Conservation (phyloP, 2,797 vertebrate species). For the Phoxinus dragarum region DNA sequence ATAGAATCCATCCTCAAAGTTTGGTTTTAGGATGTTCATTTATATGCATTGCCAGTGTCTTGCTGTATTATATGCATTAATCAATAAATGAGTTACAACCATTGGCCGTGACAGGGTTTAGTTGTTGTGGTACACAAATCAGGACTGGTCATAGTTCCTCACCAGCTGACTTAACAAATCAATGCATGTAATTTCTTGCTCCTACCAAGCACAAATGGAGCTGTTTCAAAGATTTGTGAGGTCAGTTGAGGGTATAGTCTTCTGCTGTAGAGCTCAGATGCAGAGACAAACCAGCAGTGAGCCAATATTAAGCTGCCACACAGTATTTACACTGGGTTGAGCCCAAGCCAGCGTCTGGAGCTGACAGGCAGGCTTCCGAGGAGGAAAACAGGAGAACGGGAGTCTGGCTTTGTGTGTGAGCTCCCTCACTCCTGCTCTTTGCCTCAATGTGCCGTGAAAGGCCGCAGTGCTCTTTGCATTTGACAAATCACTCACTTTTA, state of each 20-base stretch:
- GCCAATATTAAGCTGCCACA: slow-evolving; percentile 36
- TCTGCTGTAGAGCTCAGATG: slow-evolving; percentile 28
- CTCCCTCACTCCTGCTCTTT: slow-evolving; percentile 38
- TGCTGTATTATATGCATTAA: not conserved
- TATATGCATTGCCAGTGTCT: not conserved
- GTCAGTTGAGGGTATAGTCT: slow-evolving; percentile 41
- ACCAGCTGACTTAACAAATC: slow-evolving; percentile 53
- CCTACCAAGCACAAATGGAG: slow-evolving; percentile 33
- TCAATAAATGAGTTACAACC: slow-evolving; percentile 26
- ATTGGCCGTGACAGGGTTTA: slow-evolving; percentile 7
- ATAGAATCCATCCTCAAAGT: not conserved
- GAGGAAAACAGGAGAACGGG: slow-evolving; percentile 55
- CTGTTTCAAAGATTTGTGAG: slow-evolving; percentile 38
- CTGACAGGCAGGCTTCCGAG: slow-evolving; percentile 47
- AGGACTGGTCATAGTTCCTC: slow-evolving; percentile 32
- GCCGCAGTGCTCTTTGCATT: slow-evolving; percentile 54
- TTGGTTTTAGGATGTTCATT: not conserved
- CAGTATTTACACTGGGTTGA: slow-evolving; percentile 48
- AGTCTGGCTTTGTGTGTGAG: slow-evolving; percentile 50
- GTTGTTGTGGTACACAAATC: slow-evolving; percentile 4
- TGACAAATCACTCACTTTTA: slow-evolving; percentile 61
- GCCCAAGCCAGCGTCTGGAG: slow-evolving; percentile 38
- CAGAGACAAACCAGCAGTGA: slow-evolving; percentile 22
- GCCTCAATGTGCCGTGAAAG: slow-evolving; percentile 40
- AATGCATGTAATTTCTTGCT: slow-evolving; percentile 43